Evolutionary conservation across 2,888 invertebrate genomes (phyloP), one percentile per base, ranked within the genome.

Genomic region (Thymelicus lineola): DNA sequence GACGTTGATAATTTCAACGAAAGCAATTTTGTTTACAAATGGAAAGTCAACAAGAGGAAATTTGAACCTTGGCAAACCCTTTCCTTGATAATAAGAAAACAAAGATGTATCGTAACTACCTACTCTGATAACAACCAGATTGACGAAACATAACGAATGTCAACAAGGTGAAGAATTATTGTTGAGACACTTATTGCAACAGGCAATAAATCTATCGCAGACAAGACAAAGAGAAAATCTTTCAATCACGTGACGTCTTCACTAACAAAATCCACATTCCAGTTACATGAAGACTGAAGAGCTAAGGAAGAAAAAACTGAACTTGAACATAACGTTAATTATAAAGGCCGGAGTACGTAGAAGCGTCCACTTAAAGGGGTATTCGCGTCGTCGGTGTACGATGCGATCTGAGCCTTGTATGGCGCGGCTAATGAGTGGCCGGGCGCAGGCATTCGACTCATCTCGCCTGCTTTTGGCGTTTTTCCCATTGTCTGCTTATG

Each of bases 381-480:
- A 71, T 72, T 71, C 71, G 57, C 66, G 68, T 46, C 69, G 69
- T 68, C 58, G 57, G 45, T 58, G 66, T 59, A 59, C 66, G 74
- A 73, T 72, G 74, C 74, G 71, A 74, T 74, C 72, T 66, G 55
- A 28, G 68, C 85, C 86, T 78, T 86, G 82, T 87, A 86, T 74
- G 86, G 87, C 73, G 58, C 74, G 71, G 73, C 80, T 87, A 87
- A 86, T 84, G 86, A 87, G 84, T 74, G 72, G 69, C 71, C 73
- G 71, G 72, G 75, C 76, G 78, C 73, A 67, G 73, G 74, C 76
- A 75, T 75, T 76, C 79, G 74, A 71, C 75, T 73, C 78, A 77
- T 77, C 76, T 70, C 72, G 61, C 60, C 61, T 71, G 70, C 72
- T 76, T 75, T 74, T 73, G 75, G 72, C 66, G 71, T 75, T 77